These are phyloP conservation scores for Pseudolaguvia tuberculata DNA, from an alignment of 2,113 vertebrate genomes.

Conservation along the genomic window DNA sequence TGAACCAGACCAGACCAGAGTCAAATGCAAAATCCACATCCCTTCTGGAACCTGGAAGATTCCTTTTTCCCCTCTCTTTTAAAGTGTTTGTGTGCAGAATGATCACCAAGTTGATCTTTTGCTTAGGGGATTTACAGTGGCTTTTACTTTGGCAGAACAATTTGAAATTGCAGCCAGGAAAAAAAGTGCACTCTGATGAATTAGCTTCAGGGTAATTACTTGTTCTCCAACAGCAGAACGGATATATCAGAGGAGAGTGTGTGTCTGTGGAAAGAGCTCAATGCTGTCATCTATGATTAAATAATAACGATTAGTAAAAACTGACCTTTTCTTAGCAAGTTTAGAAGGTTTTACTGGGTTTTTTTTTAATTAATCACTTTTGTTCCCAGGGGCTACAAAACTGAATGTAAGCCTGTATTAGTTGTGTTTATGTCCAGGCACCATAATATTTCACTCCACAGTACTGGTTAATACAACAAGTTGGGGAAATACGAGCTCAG, in stretches of 20 bases:
- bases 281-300: not conserved
- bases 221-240: not conserved
- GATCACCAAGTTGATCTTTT: conserved; percentile 38
- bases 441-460: too few species aligned
- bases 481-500: too few species aligned
- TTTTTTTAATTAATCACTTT: not conserved
- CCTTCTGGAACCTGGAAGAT: not conserved
- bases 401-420: too few species aligned
- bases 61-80: conserved; percentile 9
- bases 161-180: conserved; percentile 10
- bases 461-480: too few species aligned
- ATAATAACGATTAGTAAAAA: not conserved
- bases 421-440: too few species aligned
- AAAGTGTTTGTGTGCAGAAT: conserved; percentile 29
- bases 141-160: conserved; percentile 16
- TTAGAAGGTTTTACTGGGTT: not conserved
- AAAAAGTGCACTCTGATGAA: conserved; percentile 2
- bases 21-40: not conserved
- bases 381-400: too few species aligned
- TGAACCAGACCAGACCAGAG: conserved; percentile 16
- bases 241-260: conserved; percentile 11
- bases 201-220: conserved; percentile 14
- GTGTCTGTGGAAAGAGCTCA: not conserved
- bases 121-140: conserved; percentile 22
- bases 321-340: not conserved